Evolutionary conservation across 1,140 invertebrate species (phyloP).

Genomic region (Papilio polytes): DNA sequence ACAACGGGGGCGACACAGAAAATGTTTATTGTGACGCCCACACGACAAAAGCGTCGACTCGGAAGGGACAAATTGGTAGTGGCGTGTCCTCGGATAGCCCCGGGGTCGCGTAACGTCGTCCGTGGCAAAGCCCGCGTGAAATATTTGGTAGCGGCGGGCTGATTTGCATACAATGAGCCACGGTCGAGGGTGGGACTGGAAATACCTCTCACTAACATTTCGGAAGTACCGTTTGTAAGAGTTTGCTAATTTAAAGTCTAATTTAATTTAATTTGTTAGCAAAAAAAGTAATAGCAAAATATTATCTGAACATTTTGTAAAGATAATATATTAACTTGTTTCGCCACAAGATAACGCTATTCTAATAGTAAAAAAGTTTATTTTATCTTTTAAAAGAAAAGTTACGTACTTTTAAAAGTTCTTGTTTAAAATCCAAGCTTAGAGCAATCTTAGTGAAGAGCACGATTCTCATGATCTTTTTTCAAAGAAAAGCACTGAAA

Average conservation of each 20-base stretch:
- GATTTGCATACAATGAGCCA: constrained; percentile 74
- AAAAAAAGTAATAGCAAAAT: too few relatives aligned
- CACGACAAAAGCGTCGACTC: constrained; percentile 61
- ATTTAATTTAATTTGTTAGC: too few relatives aligned
- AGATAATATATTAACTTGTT: too few relatives aligned
- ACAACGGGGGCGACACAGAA: constrained; percentile 33
- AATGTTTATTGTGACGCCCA: constrained; percentile 54
- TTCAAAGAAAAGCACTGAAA: constrained; percentile 30
- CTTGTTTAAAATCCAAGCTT: constrained; percentile 5
- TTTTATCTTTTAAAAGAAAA: neutral
- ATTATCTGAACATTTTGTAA: too few relatives aligned
- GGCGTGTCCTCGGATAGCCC: constrained; percentile 46
- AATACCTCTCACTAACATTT: constrained; percentile 67
- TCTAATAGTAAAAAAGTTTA: neutral
- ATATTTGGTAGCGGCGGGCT: constrained; percentile 71
- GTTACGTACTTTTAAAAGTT: neutral
- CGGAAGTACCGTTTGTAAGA: constrained; percentile 64
- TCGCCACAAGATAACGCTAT: neutral
- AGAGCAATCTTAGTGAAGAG: constrained; percentile 12
- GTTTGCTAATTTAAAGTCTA: too few relatives aligned
- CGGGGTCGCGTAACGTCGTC: constrained; percentile 57
- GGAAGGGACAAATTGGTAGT: constrained; percentile 72
- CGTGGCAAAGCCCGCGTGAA: constrained; percentile 60
- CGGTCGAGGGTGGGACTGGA: constrained; percentile 67
- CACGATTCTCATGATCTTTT: constrained; percentile 11